Conservation (phyloP, 1,140 invertebrate species). For the Microplitis demolitor region DNA sequence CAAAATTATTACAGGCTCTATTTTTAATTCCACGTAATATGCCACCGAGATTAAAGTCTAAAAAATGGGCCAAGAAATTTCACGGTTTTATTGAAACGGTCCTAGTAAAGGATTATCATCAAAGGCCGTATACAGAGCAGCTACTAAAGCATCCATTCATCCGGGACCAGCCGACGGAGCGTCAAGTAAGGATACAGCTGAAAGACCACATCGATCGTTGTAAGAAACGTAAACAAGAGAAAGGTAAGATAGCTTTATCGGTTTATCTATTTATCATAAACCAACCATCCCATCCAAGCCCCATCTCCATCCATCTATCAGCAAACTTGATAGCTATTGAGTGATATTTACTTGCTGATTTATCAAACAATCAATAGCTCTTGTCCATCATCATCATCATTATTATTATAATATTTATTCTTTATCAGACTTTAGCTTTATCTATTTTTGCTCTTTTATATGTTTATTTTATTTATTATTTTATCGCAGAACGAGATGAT, state of each 20-base stretch:
- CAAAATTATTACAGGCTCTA: conserved; percentile 66
- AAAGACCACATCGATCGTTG: conserved; percentile 99
- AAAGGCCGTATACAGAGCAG: conserved; percentile 97
- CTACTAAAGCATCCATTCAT: conserved; percentile 97
- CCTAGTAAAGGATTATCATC: conserved; percentile 97
- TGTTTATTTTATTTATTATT: not conserved
- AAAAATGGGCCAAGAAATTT: conserved; percentile 98
- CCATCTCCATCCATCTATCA: not conserved
- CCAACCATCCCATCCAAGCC: not conserved
- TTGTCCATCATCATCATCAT: not conserved
- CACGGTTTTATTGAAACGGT: conserved; percentile 89
- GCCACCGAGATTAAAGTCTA: conserved; percentile 94
- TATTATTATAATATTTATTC: not conserved
- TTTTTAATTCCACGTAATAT: conserved; percentile 98
- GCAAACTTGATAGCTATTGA: not conserved
- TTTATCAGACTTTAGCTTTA: not conserved
- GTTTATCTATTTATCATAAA: conserved; percentile 2
- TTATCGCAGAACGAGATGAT: conserved; percentile 71
- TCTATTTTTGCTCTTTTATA: not conserved
- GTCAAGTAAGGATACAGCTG: conserved; percentile 96
- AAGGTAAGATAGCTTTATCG: conserved; percentile 57
- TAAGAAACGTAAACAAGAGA: conserved; percentile 92
- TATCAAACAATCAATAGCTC: not conserved
- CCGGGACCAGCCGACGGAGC: conserved; percentile 95
- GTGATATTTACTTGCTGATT: not conserved